Percentiles rank a stretch among this genome's conserved stretches.
Conservation (phyloP, 2,113 vertebrate genomes). For the Callospermophilus lateralis region DNA sequence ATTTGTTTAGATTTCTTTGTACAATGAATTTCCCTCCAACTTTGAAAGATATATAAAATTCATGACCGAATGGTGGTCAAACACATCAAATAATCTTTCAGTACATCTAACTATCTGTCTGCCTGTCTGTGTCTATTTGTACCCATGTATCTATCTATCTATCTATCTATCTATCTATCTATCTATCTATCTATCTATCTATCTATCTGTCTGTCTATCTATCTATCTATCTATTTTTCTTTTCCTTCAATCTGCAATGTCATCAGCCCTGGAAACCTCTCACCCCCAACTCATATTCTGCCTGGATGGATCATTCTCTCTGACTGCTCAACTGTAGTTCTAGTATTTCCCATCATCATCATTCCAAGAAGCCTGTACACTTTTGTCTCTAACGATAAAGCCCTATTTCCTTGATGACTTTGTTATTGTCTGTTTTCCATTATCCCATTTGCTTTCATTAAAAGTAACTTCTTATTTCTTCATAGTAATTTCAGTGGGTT, state of each 20-base stretch:
- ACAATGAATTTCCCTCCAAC: background rate
- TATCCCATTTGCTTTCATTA: background rate
- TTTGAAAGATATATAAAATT: slow-evolving; percentile 17
- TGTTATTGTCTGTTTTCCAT: background rate
- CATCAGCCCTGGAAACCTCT: background rate
- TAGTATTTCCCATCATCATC: background rate
- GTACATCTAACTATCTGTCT: background rate
- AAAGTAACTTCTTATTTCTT: background rate
- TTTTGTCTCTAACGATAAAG: background rate
- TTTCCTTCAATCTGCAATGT: background rate
- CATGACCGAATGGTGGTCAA: background rate
- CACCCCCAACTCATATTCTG: background rate
- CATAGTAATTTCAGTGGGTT: background rate
- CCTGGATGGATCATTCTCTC: background rate
- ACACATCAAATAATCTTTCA: background rate
- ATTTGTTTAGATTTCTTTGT: background rate
- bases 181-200: no score
- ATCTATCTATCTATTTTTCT: background rate
- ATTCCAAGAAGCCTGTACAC: background rate
- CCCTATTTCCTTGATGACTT: background rate
- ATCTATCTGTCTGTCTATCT: background rate
- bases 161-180: background rate
- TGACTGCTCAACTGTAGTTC: background rate
- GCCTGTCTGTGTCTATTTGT: background rate
- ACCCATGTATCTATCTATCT: no score